Evolutionary conservation across 1,140 invertebrate species (phyloP), one percentile per base, ranked within the genome.

Genomic region (Anadara kagoshimensis): DNA sequence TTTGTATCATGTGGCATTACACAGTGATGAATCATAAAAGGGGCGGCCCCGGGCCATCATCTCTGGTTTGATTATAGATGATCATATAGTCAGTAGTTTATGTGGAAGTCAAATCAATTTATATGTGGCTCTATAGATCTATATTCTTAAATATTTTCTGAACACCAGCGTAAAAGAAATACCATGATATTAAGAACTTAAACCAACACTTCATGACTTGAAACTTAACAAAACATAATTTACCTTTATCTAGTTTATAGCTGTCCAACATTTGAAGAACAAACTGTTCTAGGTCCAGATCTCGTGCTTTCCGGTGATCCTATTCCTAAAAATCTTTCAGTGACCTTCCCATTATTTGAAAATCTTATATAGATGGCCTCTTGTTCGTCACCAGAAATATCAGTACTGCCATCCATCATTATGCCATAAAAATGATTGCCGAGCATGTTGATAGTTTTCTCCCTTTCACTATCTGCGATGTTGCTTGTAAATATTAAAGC

Each of bases 351-450:
- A 8, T 26, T 57, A 7, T 24, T 7, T 12, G 54, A 24, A 24
- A 57, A 57, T 26, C 54, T 57, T 7, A 57, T 10, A 26, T 57
- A 57, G 8, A 57, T 18, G 36, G 54, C 54, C 24, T 57, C 54
- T 10, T 57, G 54, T n/a, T 57, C 54, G n/a, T 7, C 54, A 24
- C 54, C 54, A 16, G 54, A 56, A 14, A 78, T 71, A 53, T 78
- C 71, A 20, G 68, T 74, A 7, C 62, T 53, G 22, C 66, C 70
- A 54, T 78, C 75, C 70, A 78, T 78, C 45, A 78, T 65, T 45
- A 74, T 61, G 36, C 68, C 36, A 59, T 68, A 64, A 56, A 70
- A 70, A 24, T 36, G n/a, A 12, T 24, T 14, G 4, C 41, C 16
- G 26, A 66, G 7, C 20, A 68, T 14, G 3, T 43, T 36, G 22